A percentile compares a stretch with the other conserved stretches of the same genome.
Evolutionary conservation across 2,797 vertebrate species (phyloP).

Genomic region (Schizopygopsis malacanthus): DNA sequence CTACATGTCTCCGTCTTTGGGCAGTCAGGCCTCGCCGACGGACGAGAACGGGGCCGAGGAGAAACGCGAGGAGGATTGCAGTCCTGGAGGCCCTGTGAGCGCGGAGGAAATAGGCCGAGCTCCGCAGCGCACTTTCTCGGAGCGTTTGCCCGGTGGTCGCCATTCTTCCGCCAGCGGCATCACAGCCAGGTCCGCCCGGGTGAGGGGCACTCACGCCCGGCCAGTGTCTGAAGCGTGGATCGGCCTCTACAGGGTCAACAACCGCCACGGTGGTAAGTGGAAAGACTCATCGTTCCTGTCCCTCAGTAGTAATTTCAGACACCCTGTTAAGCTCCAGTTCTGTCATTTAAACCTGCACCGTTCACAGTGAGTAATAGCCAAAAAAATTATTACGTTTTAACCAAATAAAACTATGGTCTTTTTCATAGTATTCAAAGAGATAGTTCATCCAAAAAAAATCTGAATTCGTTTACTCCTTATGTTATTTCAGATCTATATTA

Average conservation of each 20-base stretch:
- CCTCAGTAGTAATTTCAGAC: background rate
- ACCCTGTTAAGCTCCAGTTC: background rate
- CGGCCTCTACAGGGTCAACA: slow-evolving; percentile 81
- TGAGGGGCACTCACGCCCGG: slow-evolving; percentile 74
- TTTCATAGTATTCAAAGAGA: too few species aligned
- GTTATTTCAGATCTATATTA: background rate
- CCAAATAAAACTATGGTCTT: background rate
- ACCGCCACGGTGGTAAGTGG: slow-evolving; percentile 80
- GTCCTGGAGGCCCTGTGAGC: slow-evolving; percentile 65
- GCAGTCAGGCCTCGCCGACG: slow-evolving; percentile 68
- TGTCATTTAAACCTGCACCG: background rate
- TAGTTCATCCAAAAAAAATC: background rate
- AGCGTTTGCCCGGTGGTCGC: slow-evolving; percentile 78
- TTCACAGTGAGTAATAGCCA: background rate
- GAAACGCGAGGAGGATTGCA: slow-evolving; percentile 65
- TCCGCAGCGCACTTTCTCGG: slow-evolving; percentile 81
- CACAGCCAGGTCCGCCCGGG: slow-evolving; percentile 73
- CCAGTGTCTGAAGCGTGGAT: slow-evolving; percentile 83
- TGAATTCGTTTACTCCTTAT: background rate
- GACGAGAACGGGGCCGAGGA: slow-evolving; percentile 70
- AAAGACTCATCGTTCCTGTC: background rate
- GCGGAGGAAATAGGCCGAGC: slow-evolving; percentile 78
- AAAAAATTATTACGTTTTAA: background rate
- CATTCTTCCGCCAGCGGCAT: slow-evolving; percentile 75
- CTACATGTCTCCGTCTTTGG: slow-evolving; percentile 68